Percentiles rank a stretch among this genome's conserved stretches.
These are phyloP conservation scores for Apomyelois bistriatella DNA, from an alignment of 2,888 invertebrate genomes.

Conservation along the genomic window DNA sequence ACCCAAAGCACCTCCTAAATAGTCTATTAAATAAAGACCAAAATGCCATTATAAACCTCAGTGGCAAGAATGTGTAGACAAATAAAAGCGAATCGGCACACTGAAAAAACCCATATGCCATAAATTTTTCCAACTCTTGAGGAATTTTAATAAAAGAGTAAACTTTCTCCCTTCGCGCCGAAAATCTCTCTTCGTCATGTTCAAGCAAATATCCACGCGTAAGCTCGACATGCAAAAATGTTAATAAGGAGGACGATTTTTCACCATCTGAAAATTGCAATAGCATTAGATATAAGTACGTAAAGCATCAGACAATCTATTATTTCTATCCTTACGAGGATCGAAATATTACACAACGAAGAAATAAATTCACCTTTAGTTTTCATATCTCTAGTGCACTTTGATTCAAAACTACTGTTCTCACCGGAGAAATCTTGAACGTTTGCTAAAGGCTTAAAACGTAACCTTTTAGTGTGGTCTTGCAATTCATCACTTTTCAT, in stretches of 20 bases:
- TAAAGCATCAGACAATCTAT: no score
- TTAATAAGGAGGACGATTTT: slow-evolving; percentile 72
- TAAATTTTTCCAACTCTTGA: slow-evolving; percentile 93
- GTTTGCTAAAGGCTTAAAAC: slow-evolving; percentile 61
- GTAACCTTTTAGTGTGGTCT: slow-evolving; percentile 68
- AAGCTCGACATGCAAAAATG: slow-evolving; percentile 92
- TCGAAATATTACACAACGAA: no score
- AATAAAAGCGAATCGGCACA: slow-evolving; percentile 98
- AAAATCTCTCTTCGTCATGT: slow-evolving; percentile 96
- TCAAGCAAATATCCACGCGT: slow-evolving; percentile 96
- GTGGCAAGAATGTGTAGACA: slow-evolving; percentile 97
- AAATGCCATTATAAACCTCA: slow-evolving; percentile 92
- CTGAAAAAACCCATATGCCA: slow-evolving; percentile 96
- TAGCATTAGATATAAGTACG: no score
- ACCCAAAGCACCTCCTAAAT: slow-evolving; percentile 87
- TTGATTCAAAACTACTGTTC: slow-evolving; percentile 43
- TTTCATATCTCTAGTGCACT: slow-evolving; percentile 50
- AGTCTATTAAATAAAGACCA: slow-evolving; percentile 89
- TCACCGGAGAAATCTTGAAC: slow-evolving; percentile 56
- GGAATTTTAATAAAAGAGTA: slow-evolving; percentile 98
- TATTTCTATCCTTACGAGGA: no score
- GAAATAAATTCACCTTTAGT: slow-evolving; percentile 44
- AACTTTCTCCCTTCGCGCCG: slow-evolving; percentile 95
- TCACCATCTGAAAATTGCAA: slow-evolving; percentile 53
- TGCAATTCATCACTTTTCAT: slow-evolving; percentile 61